These are phyloP conservation scores for Lycaon pictus DNA, from an alignment of 2,113 vertebrate genomes.

Conservation along the genomic window DNA sequence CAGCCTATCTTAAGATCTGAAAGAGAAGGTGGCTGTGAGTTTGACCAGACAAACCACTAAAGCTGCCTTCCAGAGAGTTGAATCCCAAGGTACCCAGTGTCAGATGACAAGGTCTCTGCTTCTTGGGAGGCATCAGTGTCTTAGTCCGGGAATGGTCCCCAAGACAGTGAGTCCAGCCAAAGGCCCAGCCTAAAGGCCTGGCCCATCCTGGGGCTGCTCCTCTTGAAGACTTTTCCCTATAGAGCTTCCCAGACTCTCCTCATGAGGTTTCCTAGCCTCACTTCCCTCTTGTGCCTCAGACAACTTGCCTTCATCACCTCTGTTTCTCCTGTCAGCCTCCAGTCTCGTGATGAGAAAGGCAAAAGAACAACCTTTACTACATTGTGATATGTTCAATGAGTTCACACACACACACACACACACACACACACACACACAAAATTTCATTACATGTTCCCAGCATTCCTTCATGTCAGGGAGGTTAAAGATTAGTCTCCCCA, in stretches of 20 bases:
- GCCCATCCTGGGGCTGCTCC: neutral
- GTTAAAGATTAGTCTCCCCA: neutral
- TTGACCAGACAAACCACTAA: slow-evolving; percentile 60
- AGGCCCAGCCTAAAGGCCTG: neutral
- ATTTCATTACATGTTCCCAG: neutral
- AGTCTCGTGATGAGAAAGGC: neutral
- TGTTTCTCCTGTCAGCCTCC: neutral
- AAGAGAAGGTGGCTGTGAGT: slow-evolving; percentile 60
- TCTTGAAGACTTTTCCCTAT: neutral
- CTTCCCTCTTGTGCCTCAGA: neutral
- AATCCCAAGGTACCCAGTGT: neutral
- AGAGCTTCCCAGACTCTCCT: neutral
- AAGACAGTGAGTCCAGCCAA: neutral
- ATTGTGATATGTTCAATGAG: neutral
- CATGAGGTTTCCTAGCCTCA: neutral
- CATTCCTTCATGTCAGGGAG: neutral
- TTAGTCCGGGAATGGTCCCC: neutral
- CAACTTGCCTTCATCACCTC: neutral
- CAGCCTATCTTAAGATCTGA: slow-evolving; percentile 40
- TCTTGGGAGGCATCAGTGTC: neutral
- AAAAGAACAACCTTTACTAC: neutral
- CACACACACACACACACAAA: too few species aligned
- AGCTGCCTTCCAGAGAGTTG: slow-evolving; percentile 33
- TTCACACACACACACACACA: neutral
- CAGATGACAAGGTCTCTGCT: neutral